phyloP scores from a whole-genome alignment of 2,113 vertebrate genomes.

The Burhinus bistriatus region DNA sequence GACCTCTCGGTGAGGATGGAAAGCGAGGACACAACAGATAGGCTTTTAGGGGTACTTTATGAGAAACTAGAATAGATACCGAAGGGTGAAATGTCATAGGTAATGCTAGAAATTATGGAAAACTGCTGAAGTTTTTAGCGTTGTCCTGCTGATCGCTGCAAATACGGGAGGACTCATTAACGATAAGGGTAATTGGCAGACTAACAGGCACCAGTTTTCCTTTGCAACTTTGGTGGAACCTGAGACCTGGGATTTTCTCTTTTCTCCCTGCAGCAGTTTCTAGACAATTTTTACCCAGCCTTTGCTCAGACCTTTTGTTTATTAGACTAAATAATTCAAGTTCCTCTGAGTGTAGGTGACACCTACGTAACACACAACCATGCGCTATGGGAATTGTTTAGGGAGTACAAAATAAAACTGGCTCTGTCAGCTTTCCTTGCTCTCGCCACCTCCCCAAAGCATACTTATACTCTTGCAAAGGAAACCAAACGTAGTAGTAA shows the following conservation, averaged over 20 bases:
- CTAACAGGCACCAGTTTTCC: not conserved
- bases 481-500: not conserved
- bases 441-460: not conserved
- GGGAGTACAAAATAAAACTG: not conserved
- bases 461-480: not conserved
- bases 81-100: not conserved
- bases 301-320: not conserved
- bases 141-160: not conserved
- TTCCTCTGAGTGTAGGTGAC: not conserved
- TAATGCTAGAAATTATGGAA: not conserved
- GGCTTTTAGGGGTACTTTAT: not conserved
- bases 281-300: not conserved
- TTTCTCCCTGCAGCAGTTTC: not conserved
- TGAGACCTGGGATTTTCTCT: not conserved
- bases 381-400: not conserved
- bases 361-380: rapidly evolving
- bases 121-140: not conserved
- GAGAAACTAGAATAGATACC: not conserved
- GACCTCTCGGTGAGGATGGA: not conserved
- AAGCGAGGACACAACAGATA: not conserved
- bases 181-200: not conserved
- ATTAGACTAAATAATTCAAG: rapidly evolving
- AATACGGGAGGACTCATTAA: not conserved
- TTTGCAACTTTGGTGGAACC: not conserved
- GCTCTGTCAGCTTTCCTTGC: not conserved